phyloP scores from a whole-genome alignment of 1,140 invertebrate genomes.

The Anastatus disparis region DNA sequence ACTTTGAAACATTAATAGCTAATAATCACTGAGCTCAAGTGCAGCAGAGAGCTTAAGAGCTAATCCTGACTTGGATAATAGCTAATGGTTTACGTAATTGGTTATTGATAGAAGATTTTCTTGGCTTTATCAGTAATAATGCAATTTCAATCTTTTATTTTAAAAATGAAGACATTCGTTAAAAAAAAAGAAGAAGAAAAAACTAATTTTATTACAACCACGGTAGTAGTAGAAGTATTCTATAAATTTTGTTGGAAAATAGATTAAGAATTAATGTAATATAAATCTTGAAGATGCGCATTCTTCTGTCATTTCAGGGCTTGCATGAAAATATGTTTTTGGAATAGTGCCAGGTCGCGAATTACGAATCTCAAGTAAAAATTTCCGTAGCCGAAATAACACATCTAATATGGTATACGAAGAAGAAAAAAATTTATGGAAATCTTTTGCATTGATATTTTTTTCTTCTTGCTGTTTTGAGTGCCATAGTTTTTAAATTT shows the following conservation, averaged over 20 bases:
- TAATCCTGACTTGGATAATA: constrained; percentile 14
- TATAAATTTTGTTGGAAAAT: no score
- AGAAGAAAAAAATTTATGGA: no score
- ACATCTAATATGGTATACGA: background rate
- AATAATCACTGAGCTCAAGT: constrained; percentile 27
- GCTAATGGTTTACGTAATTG: constrained; percentile 24
- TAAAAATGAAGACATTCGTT: no score
- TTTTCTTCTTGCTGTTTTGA: no score
- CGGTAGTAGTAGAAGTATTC: no score
- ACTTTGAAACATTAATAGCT: constrained; percentile 28
- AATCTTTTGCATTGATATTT: no score
- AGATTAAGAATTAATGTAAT: background rate
- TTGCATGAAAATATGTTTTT: constrained; percentile 1
- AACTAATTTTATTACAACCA: no score
- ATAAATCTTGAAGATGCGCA: no score
- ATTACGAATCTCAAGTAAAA: background rate
- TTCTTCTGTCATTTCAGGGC: background rate
- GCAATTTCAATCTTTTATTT: background rate
- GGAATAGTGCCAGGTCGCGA: background rate
- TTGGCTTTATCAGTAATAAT: background rate
- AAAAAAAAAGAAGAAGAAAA: no score
- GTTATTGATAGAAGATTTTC: constrained; percentile 11
- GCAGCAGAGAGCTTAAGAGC: constrained; percentile 17
- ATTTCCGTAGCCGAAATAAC: background rate
- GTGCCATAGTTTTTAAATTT: no score